phyloP scores from a whole-genome alignment of 2,797 vertebrate genomes.

The Micropoecilia bifurca region DNA sequence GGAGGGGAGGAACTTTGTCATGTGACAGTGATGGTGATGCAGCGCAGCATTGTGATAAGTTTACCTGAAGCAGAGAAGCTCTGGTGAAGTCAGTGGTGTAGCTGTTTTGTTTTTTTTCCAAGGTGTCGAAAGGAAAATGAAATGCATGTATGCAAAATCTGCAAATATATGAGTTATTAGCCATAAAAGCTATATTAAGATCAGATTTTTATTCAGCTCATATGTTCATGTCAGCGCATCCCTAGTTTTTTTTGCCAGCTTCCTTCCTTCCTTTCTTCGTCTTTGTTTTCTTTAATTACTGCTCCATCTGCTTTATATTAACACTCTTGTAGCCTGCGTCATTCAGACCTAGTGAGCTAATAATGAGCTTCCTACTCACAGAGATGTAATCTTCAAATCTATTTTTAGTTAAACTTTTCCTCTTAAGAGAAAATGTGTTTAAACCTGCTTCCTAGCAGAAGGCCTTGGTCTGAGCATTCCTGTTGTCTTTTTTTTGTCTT shows the following conservation, averaged over 20 bases:
- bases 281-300: background rate
- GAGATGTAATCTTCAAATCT: background rate
- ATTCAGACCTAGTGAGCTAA: background rate
- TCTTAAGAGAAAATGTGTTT: background rate
- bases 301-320: background rate
- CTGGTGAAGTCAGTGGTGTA: no score
- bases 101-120: no score
- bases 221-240: no score
- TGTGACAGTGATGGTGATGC: no score
- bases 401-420: background rate
- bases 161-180: no score
- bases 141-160: no score
- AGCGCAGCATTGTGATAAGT: no score
- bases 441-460: background rate
- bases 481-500: background rate
- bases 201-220: background rate
- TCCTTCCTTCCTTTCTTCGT: no score
- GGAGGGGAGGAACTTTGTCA: no score
- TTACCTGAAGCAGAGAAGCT: no score
- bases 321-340: background rate
- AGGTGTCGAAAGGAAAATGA: no score
- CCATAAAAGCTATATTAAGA: background rate
- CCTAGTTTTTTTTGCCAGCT: slow-evolving; percentile 1
- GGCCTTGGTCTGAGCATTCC: background rate
- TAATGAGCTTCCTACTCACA: background rate